A percentile compares a stretch with the other conserved stretches of the same genome.
Conservation (phyloP, 2,888 invertebrate species). For the Dermolepida albohirtum region DNA sequence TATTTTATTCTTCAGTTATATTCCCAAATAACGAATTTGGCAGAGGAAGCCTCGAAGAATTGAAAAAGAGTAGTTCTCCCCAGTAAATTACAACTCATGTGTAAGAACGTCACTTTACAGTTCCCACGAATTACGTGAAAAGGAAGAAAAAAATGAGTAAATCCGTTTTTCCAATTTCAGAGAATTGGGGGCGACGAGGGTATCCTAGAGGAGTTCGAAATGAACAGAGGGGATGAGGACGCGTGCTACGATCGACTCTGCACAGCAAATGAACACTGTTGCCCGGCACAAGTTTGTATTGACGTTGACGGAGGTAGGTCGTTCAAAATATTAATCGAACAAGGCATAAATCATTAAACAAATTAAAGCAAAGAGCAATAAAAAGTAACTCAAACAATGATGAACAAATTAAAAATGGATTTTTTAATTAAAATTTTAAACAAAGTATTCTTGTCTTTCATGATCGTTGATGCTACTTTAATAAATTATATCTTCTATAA, state of each 20-base stretch:
- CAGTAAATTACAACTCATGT: neutral
- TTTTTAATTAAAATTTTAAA: no score
- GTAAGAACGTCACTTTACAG: conserved; percentile 7
- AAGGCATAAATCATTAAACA: neutral
- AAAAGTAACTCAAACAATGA: no score
- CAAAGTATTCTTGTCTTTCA: no score
- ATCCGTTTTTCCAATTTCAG: conserved; percentile 51
- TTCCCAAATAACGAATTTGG: no score
- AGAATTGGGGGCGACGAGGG: conserved; percentile 61
- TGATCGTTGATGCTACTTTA: no score
- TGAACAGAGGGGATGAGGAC: conserved; percentile 69
- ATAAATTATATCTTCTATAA: no score
- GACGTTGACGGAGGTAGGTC: conserved; percentile 73
- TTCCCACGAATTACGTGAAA: conserved; percentile 9
- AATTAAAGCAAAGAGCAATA: no score
- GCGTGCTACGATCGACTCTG: conserved; percentile 84
- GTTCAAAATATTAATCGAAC: conserved; percentile 33
- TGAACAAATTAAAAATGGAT: no score
- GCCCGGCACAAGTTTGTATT: conserved; percentile 83
- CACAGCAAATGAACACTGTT: conserved; percentile 84
- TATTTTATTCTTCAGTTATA: no score
- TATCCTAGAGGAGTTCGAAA: conserved; percentile 65
- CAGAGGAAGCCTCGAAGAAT: no score
- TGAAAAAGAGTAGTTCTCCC: no score
- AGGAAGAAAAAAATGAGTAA: conserved; percentile 12